phyloP scores from a whole-genome alignment of 2,113 vertebrate genomes.

The Elephantulus edwardii region DNA sequence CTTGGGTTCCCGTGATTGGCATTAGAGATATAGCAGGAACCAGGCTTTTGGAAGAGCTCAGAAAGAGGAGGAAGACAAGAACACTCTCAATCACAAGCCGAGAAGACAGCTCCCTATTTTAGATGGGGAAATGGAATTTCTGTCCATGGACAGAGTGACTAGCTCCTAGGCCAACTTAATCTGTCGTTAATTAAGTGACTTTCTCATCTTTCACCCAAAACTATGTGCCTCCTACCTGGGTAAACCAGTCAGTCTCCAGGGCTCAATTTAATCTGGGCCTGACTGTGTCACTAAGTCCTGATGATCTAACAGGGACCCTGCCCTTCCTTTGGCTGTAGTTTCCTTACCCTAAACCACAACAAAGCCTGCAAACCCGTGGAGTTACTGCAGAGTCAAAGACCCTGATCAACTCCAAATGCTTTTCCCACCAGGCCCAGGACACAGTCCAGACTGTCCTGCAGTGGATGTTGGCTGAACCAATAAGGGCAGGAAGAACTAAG shows the following conservation, averaged over 20 bases:
- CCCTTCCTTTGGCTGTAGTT: neutral
- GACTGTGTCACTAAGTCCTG: neutral
- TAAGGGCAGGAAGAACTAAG: too few relatives aligned
- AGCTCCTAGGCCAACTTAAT: neutral
- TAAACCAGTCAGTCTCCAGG: neutral
- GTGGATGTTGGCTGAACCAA: neutral
- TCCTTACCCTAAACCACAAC: neutral
- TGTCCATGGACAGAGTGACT: neutral
- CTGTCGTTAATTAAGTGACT: neutral
- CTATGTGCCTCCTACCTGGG: neutral
- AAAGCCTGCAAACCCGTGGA: neutral
- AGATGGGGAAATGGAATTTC: neutral
- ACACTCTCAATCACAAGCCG: neutral
- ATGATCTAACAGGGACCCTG: neutral
- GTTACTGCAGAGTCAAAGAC: neutral
- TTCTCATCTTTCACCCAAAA: neutral
- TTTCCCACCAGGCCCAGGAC: neutral
- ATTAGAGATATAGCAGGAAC: neutral
- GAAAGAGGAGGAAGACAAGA: neutral
- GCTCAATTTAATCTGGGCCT: neutral
- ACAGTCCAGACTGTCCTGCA: neutral
- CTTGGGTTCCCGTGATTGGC: too few relatives aligned
- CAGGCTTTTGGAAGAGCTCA: neutral
- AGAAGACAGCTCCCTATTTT: neutral
- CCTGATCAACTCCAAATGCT: neutral